Conservation (phyloP, 2,797 vertebrate genomes). For the Poeciliopsis paucimaculata region DNA sequence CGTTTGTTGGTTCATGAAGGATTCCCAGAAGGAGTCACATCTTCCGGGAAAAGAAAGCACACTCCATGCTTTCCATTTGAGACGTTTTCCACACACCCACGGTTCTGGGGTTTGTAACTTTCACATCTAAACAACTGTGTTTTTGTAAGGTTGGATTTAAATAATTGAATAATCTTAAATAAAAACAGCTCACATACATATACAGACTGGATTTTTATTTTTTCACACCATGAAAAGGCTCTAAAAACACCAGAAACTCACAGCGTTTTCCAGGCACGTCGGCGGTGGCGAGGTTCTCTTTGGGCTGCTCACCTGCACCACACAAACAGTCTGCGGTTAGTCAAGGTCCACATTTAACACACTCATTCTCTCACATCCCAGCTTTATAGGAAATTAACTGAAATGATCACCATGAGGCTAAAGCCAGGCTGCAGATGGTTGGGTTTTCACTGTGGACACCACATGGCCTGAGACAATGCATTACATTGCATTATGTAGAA, state of each 20-base stretch:
- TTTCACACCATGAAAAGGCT: background rate
- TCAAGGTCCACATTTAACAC: background rate
- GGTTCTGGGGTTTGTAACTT: background rate
- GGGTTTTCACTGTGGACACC: background rate
- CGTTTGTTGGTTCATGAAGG: background rate
- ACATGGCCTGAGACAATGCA: background rate
- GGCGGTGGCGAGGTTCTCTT: conserved; percentile 28
- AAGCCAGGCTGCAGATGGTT: background rate
- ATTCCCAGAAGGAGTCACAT: background rate
- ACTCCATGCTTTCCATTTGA: background rate
- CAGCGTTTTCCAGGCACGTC: conserved; percentile 45
- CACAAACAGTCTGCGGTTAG: conserved; percentile 23
- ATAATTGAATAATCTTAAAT: background rate
- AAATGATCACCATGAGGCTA: background rate
- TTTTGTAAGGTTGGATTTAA: background rate
- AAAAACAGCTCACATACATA: background rate
- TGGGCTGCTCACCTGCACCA: conserved; percentile 64
- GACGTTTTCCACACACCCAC: background rate
- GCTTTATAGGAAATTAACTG: background rate
- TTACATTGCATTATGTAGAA: background rate
- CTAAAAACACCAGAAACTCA: conserved; percentile 29
- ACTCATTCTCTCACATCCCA: background rate
- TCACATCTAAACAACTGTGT: background rate
- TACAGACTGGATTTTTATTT: background rate
- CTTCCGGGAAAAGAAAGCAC: background rate